Percentiles rank a stretch among this genome's conserved stretches.
phyloP scores from a whole-genome alignment of 2,113 vertebrate species.

The Actinemys pallida region DNA sequence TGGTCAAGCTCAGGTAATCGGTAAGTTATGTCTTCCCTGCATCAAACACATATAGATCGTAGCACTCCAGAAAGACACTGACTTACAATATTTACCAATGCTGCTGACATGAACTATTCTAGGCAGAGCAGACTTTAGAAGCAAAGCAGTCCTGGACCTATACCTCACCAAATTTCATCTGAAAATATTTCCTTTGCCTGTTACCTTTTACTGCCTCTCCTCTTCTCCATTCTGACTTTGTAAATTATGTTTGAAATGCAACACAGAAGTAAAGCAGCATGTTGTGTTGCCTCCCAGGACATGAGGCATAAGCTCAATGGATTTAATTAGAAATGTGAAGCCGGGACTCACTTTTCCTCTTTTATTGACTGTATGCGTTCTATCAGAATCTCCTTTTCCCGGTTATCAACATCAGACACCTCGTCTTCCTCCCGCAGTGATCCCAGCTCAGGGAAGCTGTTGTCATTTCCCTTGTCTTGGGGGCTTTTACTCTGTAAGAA shows the following conservation, averaged over 20 bases:
- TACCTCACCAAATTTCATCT: background rate
- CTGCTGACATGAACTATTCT: fast-evolving
- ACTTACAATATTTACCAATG: background rate
- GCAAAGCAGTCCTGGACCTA: background rate
- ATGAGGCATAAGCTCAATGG: background rate
- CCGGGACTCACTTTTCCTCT: slow-evolving; percentile 91
- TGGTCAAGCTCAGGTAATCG: slow-evolving; percentile 95
- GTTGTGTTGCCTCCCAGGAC: background rate
- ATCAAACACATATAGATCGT: background rate
- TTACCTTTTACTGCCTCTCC: background rate
- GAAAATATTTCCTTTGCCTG: background rate
- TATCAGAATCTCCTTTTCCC: slow-evolving; percentile 88
- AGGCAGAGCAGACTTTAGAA: background rate
- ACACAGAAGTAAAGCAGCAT: background rate
- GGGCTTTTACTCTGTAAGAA: slow-evolving; percentile 78
- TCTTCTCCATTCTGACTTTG: background rate
- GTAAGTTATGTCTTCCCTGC: slow-evolving; percentile 93
- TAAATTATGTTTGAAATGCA: background rate
- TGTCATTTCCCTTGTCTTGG: slow-evolving; percentile 34
- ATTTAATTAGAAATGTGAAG: background rate
- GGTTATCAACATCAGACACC: slow-evolving; percentile 84
- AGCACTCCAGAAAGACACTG: background rate
- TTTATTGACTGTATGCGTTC: slow-evolving; percentile 95
- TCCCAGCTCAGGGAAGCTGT: slow-evolving; percentile 70
- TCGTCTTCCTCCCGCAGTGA: slow-evolving; percentile 86